phyloP scores from a whole-genome alignment of 2,797 vertebrate species.

The Neostethus bicornis region DNA sequence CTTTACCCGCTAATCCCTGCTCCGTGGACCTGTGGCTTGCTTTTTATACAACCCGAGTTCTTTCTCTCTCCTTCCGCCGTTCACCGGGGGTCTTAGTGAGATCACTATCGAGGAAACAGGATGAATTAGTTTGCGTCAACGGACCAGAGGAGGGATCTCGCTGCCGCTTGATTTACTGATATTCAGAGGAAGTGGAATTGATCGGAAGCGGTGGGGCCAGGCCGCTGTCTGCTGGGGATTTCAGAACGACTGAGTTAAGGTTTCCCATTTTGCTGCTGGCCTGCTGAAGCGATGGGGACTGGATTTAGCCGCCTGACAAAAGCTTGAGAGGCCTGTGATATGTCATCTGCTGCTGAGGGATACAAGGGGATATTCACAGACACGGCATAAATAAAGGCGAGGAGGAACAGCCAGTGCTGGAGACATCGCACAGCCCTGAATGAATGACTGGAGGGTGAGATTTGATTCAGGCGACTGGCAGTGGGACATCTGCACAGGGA shows the following conservation, averaged over 20 bases:
- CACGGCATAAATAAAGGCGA: conserved; percentile 68
- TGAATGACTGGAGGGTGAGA: conserved; percentile 66
- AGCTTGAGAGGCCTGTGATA: conserved; percentile 73
- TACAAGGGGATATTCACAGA: conserved; percentile 66
- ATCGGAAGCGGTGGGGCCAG: conserved; percentile 55
- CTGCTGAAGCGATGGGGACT: conserved; percentile 50
- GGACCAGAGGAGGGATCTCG: conserved; percentile 60
- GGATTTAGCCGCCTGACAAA: conserved; percentile 74
- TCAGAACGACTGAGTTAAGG: conserved; percentile 65
- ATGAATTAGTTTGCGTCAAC: conserved; percentile 65
- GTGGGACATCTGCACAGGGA: conserved; percentile 52
- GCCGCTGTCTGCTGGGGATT: conserved; percentile 55
- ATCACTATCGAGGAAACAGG: conserved; percentile 74
- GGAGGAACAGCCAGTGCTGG: conserved; percentile 64
- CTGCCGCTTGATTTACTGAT: conserved; percentile 75
- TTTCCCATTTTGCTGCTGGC: conserved; percentile 55
- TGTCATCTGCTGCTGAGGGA: conserved; percentile 74
- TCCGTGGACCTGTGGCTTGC: conserved; percentile 74
- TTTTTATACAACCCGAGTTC: conserved; percentile 63
- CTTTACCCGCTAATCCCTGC: conserved; percentile 79
- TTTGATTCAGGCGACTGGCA: conserved; percentile 68
- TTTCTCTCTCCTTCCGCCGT: conserved; percentile 42
- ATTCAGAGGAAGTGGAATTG: conserved; percentile 73
- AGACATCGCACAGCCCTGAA: conserved; percentile 48
- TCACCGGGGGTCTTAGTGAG: conserved; percentile 73